Conservation (phyloP, 2,888 invertebrate genomes). For the Biston betularia region DNA sequence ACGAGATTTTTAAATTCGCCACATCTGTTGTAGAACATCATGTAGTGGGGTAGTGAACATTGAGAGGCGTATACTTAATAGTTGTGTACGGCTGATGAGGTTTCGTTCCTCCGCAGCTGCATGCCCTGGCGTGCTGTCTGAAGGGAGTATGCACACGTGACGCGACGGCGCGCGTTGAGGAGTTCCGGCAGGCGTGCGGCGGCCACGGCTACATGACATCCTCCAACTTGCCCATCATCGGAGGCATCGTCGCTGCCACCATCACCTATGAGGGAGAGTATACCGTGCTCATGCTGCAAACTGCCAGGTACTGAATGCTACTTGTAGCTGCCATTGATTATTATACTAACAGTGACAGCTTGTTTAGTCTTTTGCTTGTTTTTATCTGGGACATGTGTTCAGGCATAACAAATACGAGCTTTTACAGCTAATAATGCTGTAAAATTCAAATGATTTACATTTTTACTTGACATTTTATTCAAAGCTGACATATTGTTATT, state of each 20-base stretch:
- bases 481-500: too few relatives aligned
- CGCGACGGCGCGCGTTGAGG: slow-evolving; percentile 90
- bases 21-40: too few relatives aligned
- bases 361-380: too few relatives aligned
- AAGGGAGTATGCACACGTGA: slow-evolving; percentile 94
- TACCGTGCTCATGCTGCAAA: slow-evolving; percentile 95
- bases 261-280: slow-evolving; percentile 98
- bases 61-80: too few relatives aligned
- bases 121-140: slow-evolving; percentile 95
- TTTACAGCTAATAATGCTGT: too few relatives aligned
- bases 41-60: too few relatives aligned
- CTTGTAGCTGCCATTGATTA: background rate
- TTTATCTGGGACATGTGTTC: too few relatives aligned
- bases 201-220: slow-evolving; percentile 97
- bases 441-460: too few relatives aligned
- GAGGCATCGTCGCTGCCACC: slow-evolving; percentile 92
- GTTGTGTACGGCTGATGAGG: background rate
- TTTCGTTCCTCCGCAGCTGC: slow-evolving; percentile 86
- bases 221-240: slow-evolving; percentile 94
- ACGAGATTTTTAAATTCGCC: too few relatives aligned
- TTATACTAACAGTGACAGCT: background rate
- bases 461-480: too few relatives aligned
- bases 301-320: slow-evolving; percentile 86
- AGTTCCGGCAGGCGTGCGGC: slow-evolving; percentile 94
- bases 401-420: too few relatives aligned